phyloP scores from a whole-genome alignment of 2,888 invertebrate genomes.

The Serrognathus titanus region DNA sequence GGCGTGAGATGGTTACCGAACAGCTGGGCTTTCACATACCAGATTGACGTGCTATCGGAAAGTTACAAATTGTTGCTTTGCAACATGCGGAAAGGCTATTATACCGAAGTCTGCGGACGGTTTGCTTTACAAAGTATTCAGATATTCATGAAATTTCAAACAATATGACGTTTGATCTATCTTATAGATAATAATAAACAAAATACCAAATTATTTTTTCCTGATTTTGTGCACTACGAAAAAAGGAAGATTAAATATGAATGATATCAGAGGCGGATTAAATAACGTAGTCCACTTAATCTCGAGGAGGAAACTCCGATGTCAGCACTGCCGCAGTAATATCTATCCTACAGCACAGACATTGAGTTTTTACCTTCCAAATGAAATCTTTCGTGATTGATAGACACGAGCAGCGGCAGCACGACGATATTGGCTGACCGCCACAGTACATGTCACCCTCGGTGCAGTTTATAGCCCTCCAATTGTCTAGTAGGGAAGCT shows the following conservation, averaged over 20 bases:
- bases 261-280: slow-evolving; percentile 7
- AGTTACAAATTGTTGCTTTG: slow-evolving; percentile 23
- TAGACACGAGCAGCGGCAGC: slow-evolving; percentile 30
- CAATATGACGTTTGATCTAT: too few relatives aligned
- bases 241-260: too few relatives aligned
- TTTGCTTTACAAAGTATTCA: neutral
- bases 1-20: slow-evolving; percentile 1
- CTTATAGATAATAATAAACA: slow-evolving; percentile 7
- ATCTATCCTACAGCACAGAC: slow-evolving; percentile 19
- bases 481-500: slow-evolving; percentile 6
- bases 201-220: too few relatives aligned
- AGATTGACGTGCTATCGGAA: slow-evolving; percentile 22
- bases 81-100: slow-evolving; percentile 1
- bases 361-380: slow-evolving; percentile 33
- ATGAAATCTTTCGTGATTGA: slow-evolving; percentile 41
- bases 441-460: slow-evolving; percentile 9
- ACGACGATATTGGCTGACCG: slow-evolving; percentile 26
- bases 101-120: neutral
- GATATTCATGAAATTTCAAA: neutral
- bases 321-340: slow-evolving; percentile 31
- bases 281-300: slow-evolving; percentile 33
- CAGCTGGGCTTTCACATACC: slow-evolving; percentile 21
- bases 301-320: slow-evolving; percentile 24
- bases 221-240: too few relatives aligned
- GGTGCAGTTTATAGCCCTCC: slow-evolving; percentile 9